These are phyloP conservation scores for Hycleus phaleratus DNA, from an alignment of 1,140 invertebrate genomes.

Conservation along the genomic window DNA sequence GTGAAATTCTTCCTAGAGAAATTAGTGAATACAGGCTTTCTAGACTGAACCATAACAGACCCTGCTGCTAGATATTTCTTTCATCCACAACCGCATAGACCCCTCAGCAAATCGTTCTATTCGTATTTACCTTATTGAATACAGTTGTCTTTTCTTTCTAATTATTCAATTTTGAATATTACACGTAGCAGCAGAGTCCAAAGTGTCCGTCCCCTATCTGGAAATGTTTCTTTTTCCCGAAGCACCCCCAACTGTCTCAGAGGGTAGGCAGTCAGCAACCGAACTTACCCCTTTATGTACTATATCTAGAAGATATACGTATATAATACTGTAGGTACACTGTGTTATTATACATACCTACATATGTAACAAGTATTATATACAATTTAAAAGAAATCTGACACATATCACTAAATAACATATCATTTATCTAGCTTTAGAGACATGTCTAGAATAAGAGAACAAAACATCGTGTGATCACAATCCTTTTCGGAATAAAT, in stretches of 20 bases:
- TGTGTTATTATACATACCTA: too few relatives aligned
- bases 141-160: not conserved
- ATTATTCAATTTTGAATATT: not conserved
- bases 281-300: constrained; percentile 17
- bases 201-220: constrained; percentile 36
- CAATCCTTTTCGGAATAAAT: constrained; percentile 13
- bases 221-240: constrained; percentile 1
- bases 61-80: constrained; percentile 39
- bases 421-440: constrained; percentile 2
- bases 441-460: constrained; percentile 9
- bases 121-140: constrained; percentile 37
- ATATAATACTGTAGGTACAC: too few relatives aligned
- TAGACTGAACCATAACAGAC: constrained; percentile 70
- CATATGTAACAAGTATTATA: not conserved
- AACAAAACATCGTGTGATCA: constrained; percentile 18
- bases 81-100: constrained; percentile 38
- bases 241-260: constrained; percentile 19
- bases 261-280: constrained; percentile 4
- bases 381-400: constrained; percentile 19
- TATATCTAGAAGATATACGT: too few relatives aligned
- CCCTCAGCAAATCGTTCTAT: constrained; percentile 38
- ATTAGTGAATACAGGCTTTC: constrained; percentile 91
- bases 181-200: constrained; percentile 38
- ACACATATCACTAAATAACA: constrained; percentile 25
- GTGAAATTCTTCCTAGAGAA: constrained; percentile 97